Percentiles rank a stretch among this genome's conserved stretches.
These are phyloP conservation scores for Carcinoscorpius rotundicauda DNA, from an alignment of 1,140 invertebrate genomes.

Conservation along the genomic window DNA sequence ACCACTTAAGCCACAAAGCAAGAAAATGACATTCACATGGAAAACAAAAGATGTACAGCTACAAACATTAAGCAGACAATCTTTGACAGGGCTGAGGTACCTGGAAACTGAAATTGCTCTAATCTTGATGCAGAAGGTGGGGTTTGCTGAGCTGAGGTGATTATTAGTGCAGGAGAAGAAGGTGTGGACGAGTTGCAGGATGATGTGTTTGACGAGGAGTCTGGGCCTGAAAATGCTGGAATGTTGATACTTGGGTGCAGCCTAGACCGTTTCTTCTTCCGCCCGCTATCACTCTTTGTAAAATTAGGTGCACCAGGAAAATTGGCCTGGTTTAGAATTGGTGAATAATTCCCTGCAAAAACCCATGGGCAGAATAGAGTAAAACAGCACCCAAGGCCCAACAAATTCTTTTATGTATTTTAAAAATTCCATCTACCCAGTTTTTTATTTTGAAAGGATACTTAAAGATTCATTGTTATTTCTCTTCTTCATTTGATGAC, in stretches of 20 bases:
- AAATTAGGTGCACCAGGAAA: conserved; percentile 14
- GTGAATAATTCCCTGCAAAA: conserved; percentile 20
- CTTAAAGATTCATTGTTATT: too few relatives aligned
- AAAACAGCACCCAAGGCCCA: too few relatives aligned
- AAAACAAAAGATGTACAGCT: too few relatives aligned
- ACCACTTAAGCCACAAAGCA: too few relatives aligned
- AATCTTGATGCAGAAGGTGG: conserved; percentile 41
- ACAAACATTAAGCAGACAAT: too few relatives aligned
- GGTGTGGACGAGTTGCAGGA: conserved; percentile 93
- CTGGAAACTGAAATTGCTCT: conserved; percentile 74
- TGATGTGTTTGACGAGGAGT: conserved; percentile 86
- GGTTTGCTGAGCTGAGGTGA: conserved; percentile 37
- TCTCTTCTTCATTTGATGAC: too few relatives aligned
- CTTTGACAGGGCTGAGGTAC: conserved; percentile 31
- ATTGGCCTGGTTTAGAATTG: conserved; percentile 9
- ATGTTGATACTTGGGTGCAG: conserved; percentile 15
- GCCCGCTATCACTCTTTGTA: conserved; percentile 13
- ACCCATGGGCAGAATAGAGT: background rate
- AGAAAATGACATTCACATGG: too few relatives aligned
- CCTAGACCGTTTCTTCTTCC: conserved; percentile 12
- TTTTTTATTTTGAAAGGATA: too few relatives aligned
- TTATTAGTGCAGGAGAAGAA: conserved; percentile 73
- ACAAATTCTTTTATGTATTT: too few relatives aligned
- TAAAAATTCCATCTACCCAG: too few relatives aligned
- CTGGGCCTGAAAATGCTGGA: conserved; percentile 37